Evolutionary conservation across 2,888 invertebrate species (phyloP).

Genomic region (Caenorhabditis doughertyi): DNA sequence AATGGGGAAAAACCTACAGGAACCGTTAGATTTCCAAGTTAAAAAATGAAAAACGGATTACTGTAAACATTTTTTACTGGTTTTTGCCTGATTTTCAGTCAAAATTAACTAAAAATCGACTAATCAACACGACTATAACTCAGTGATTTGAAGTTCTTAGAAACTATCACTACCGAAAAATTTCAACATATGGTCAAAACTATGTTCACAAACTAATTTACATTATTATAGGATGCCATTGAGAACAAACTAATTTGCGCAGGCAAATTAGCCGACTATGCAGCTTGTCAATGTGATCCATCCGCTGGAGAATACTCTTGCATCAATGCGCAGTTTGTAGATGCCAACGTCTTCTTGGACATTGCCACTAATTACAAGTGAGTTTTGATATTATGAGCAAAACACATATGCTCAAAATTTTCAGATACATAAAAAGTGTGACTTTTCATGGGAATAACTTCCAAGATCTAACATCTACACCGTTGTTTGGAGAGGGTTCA

Average conservation of each 20-base stretch:
- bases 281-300: conserved; percentile 79
- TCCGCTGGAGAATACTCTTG: conserved; percentile 74
- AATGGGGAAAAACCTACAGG: no score
- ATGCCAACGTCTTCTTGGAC: conserved; percentile 80
- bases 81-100: no score
- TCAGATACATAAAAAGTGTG: conserved; percentile 74
- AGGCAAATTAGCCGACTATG: conserved; percentile 78
- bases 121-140: no score
- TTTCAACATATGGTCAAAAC: neutral
- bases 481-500: conserved; percentile 77
- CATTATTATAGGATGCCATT: conserved; percentile 51
- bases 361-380: conserved; percentile 79
- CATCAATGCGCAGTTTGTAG: conserved; percentile 82
- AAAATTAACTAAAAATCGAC: no score
- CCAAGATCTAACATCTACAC: conserved; percentile 80
- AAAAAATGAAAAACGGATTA: neutral
- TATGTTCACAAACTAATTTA: neutral
- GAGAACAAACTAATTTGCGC: conserved; percentile 71
- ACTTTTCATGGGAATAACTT: conserved; percentile 83
- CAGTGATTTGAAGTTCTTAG: no score
- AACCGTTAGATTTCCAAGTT: no score
- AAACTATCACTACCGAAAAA: neutral
- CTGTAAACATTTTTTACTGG: no score
- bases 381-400: conserved; percentile 18
- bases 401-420: neutral